Evolutionary conservation across 1,140 invertebrate species (phyloP), one percentile per base, ranked within the genome.

Genomic region (Formica selysi): DNA sequence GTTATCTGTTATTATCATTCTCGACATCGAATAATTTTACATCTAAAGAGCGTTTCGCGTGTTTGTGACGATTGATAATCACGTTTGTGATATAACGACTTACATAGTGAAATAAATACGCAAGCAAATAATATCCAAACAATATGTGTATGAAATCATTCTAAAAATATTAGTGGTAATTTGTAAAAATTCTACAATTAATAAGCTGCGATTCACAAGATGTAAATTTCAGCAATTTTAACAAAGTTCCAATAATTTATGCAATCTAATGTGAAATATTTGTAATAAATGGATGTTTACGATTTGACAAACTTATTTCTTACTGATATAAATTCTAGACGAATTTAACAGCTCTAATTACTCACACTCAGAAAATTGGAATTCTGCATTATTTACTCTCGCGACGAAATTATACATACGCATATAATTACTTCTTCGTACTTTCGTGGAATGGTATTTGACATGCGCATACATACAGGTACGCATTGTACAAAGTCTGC

Each of bases 11-110:
- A 59, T 70, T 51, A 83, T 48, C 79, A 29, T 48, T 83, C 36
- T 41, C 67, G 32, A 65, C 68, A 36, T 70, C 54, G 36, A 7
- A 65, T 86, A 57, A 81, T 83, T 73, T 83, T 76, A 64, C 78
- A 62, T 71, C 51, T 44, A 44, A 44, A 38, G 2, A 41, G 5
- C 11, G 44, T 29, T 38, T 44, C 11, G 48, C 7, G 11, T 7
- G 2, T 48, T 61, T 36, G 38, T 29, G 26, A 38, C 64, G 26
- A 74, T 26, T 65, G 38, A 51, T 51, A 51, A 19, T 51, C 10
- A 51, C 22, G 2, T 38, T 80, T 41, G 19, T 65, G 48, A 78
- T 13, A 26, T 2, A 36, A 29, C 59, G 7, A 41, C 0, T 54
- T n/a, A 3, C 19, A 38, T n/a, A 79, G 36, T 11, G 19, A 62